A percentile compares a stretch with the other conserved stretches of the same genome.
phyloP scores from a whole-genome alignment of 2,888 invertebrate genomes.

The Acrobasis consociella region DNA sequence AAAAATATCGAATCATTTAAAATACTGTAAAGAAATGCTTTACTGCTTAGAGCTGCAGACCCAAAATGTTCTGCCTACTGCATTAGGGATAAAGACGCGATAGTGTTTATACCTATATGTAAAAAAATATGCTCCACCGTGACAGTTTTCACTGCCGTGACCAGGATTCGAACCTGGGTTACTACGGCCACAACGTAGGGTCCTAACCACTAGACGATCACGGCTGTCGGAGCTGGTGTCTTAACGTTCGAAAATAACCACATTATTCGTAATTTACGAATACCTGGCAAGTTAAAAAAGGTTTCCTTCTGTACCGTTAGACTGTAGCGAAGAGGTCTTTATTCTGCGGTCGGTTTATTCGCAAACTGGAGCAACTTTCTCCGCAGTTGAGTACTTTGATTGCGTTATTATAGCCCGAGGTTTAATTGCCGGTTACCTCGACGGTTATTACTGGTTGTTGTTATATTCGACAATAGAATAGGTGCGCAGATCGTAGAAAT shows the following conservation, averaged over 20 bases:
- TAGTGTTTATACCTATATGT: background rate
- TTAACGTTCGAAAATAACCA: background rate
- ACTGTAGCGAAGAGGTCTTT: constrained; percentile 5
- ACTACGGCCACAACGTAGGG: constrained; percentile 79
- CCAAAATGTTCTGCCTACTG: no score
- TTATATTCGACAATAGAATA: no score
- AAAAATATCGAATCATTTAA: no score
- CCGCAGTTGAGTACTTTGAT: constrained; percentile 19
- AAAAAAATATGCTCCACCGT: constrained; percentile 40
- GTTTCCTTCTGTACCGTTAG: background rate
- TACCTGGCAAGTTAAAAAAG: constrained; percentile 1
- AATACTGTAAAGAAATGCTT: no score
- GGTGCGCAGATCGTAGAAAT: no score
- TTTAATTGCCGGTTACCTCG: constrained; percentile 11
- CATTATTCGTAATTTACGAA: background rate
- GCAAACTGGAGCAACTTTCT: constrained; percentile 17
- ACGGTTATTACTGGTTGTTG: constrained; percentile 1
- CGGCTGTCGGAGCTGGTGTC: constrained; percentile 74
- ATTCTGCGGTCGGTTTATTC: background rate
- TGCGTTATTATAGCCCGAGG: constrained; percentile 16
- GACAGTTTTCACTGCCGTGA: constrained; percentile 79
- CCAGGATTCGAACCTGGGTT: constrained; percentile 86
- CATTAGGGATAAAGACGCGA: no score
- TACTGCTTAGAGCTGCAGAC: no score
- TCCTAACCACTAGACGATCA: constrained; percentile 89